A percentile compares a stretch with the other conserved stretches of the same genome.
Conservation (phyloP, 1,140 invertebrate species). For the Leucophenga varia region DNA sequence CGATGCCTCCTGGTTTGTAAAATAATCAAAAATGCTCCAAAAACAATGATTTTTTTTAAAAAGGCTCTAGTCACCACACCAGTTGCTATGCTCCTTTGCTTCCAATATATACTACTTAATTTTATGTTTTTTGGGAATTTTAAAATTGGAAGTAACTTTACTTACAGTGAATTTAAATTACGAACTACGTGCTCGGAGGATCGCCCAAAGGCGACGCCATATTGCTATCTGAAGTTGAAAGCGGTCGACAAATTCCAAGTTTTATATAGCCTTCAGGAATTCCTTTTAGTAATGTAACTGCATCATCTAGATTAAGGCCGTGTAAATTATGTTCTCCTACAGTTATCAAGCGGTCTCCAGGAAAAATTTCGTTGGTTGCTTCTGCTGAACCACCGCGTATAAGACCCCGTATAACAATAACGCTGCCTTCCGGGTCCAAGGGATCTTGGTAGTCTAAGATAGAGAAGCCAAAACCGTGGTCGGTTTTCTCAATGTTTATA, state of each 20-base stretch:
- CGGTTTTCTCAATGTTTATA: constrained; percentile 84
- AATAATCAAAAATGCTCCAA: too few species aligned
- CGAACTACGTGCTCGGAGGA: constrained; percentile 54
- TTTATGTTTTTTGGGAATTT: too few species aligned
- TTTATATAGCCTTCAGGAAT: constrained; percentile 79
- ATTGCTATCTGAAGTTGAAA: constrained; percentile 63
- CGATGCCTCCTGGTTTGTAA: too few species aligned
- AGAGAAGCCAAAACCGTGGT: constrained; percentile 90
- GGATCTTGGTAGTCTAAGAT: constrained; percentile 94
- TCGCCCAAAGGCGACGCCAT: constrained; percentile 48
- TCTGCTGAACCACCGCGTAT: constrained; percentile 91
- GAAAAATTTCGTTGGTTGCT: constrained; percentile 83
- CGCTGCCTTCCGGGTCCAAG: constrained; percentile 81
- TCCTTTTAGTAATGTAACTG: constrained; percentile 85
- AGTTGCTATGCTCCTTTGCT: too few species aligned
- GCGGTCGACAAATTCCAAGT: constrained; percentile 83
- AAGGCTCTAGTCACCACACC: too few species aligned
- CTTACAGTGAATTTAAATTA: too few species aligned
- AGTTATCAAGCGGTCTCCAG: constrained; percentile 86
- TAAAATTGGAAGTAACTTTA: too few species aligned
- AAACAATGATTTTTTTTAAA: too few species aligned
- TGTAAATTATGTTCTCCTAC: constrained; percentile 85
- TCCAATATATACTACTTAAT: too few species aligned
- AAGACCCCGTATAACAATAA: constrained; percentile 91
- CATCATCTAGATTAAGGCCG: constrained; percentile 85